Evolutionary conservation across 2,888 invertebrate genomes (phyloP), one percentile per base, ranked within the genome.

Genomic region (Tipula confusa): DNA sequence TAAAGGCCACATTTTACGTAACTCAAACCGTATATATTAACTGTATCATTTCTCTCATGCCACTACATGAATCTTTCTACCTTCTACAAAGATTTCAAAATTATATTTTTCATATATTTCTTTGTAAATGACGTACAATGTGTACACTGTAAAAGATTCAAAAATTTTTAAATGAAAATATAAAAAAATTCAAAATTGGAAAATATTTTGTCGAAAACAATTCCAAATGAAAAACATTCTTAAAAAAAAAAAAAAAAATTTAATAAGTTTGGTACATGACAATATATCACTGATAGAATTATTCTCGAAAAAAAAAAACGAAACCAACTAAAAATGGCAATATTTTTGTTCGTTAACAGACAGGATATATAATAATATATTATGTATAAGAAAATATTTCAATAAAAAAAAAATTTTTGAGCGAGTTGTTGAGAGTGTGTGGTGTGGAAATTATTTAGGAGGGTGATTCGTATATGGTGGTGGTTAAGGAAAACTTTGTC

Each of bases 251-350:
- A 18, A 48, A 1, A 64, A 64, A 64, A 64, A 64, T 24, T 64
- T 64, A 24, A 64, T 24, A 64, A 64, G 7, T 43, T 64, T 64
- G 64, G 64, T 64, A 64, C 24, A 64, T 64, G 64, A 64, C 64
- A 64, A 64, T 64, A 24, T 64, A 64, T 64, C 64, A 64, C 24
- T 64, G 64, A 64, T 64, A 64, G 24, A 64, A 43, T 15, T 43
- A 24, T 24, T 18, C 24, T 18, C 64, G 7, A 64, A 64, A 38
- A 31, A 31, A 31, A 31, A 31, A 38, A 38, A 64, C n/a, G n/a
- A n/a, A n/a, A n/a, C n/a, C n/a, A 64, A 64, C 64, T 64, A 64
- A 64, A 64, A 64, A 18, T 64, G 64, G 24, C 64, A 64, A 64
- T 24, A 64, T 64, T 64, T 24, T 64, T 24, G 9, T 64, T 64